Conservation (phyloP, 2,888 invertebrate genomes). For the Mythimna vitellina region DNA sequence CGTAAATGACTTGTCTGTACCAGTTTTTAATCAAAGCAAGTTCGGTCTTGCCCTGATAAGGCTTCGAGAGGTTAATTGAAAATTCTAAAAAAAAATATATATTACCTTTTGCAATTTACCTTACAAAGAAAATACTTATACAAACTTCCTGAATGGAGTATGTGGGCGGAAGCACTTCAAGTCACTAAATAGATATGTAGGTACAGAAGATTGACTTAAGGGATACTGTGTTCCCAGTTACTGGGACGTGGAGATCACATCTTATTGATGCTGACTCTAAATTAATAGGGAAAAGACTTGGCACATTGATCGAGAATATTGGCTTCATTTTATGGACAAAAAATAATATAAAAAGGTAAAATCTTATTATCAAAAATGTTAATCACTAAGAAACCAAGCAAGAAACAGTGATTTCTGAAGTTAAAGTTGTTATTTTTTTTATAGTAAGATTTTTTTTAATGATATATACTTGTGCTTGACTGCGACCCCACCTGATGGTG, state of each 20-base stretch:
- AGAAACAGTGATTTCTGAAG: too few species aligned
- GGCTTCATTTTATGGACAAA: neutral
- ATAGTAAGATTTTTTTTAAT: too few species aligned
- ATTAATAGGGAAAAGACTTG: too few species aligned
- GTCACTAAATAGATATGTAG: neutral
- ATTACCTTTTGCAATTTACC: constrained; percentile 5
- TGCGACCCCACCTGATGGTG: too few species aligned
- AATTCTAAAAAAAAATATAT: constrained; percentile 17
- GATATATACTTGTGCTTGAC: too few species aligned
- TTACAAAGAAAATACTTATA: neutral
- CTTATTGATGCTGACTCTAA: too few species aligned
- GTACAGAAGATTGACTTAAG: neutral
- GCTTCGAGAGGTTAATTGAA: constrained; percentile 15
- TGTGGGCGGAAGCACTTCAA: neutral
- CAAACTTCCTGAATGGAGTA: neutral
- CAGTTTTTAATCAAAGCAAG: constrained; percentile 28
- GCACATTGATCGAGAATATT: neutral
- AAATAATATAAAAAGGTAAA: too few species aligned
- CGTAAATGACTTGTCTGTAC: constrained; percentile 2
- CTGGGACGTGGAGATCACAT: too few species aligned
- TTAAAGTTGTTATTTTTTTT: too few species aligned
- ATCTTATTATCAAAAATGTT: too few species aligned
- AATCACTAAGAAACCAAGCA: too few species aligned
- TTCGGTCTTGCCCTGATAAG: neutral
- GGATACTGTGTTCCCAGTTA: too few species aligned